phyloP scores from a whole-genome alignment of 2,888 invertebrate species.

The Listrodromus nycthemerus region DNA sequence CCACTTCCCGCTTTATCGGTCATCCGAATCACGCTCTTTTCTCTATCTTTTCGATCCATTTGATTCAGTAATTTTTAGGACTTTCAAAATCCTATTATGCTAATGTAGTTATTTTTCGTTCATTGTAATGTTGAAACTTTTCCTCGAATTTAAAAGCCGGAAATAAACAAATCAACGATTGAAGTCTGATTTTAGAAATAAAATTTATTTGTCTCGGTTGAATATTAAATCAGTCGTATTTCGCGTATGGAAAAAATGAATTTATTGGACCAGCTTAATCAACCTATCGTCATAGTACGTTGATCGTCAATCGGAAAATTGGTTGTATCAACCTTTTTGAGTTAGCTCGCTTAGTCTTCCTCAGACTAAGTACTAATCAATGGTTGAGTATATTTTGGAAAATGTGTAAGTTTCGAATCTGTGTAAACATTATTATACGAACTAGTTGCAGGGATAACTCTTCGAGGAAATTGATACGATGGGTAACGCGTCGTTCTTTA shows the following conservation, averaged over 20 bases:
- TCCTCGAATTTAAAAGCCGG: neutral
- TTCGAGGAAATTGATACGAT: too few species aligned
- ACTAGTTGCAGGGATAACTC: too few species aligned
- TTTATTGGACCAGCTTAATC: neutral
- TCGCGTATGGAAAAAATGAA: too few species aligned
- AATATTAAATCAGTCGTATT: neutral
- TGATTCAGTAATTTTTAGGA: neutral
- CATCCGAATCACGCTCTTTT: neutral
- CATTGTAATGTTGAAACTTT: neutral
- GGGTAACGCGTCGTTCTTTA: too few species aligned
- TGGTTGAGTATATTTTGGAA: too few species aligned
- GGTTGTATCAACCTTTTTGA: too few species aligned
- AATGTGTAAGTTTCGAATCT: too few species aligned
- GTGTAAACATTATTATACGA: too few species aligned
- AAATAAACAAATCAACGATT: neutral
- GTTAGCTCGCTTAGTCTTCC: too few species aligned
- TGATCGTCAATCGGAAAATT: too few species aligned
- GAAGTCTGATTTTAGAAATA: neutral
- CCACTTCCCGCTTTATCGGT: neutral
- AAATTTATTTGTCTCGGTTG: neutral
- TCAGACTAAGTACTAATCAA: too few species aligned
- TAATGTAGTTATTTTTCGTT: neutral
- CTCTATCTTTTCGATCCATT: neutral
- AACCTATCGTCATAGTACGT: too few species aligned
- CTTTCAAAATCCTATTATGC: neutral